These are phyloP conservation scores for Lutraria rhynchaena DNA, from an alignment of 1,140 invertebrate genomes.

Conservation along the genomic window DNA sequence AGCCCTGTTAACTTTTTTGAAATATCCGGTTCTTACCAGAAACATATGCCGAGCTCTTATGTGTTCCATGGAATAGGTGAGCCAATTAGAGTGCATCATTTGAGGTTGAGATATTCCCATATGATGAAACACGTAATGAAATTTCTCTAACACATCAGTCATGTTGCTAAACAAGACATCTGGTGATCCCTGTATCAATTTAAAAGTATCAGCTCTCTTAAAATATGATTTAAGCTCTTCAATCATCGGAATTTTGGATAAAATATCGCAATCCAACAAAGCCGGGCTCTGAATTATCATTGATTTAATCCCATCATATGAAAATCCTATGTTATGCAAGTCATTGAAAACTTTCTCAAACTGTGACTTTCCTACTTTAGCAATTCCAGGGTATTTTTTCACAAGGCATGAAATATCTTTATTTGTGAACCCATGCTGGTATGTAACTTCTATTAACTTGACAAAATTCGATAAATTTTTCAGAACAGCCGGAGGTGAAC, in stretches of 20 bases:
- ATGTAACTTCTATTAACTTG: not conserved
- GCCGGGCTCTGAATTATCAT: slow-evolving; percentile 10
- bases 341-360: not conserved
- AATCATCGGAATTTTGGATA: not conserved
- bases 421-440: slow-evolving; percentile 9
- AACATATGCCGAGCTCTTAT: slow-evolving; percentile 73
- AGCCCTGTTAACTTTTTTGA: slow-evolving; percentile 64
- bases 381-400: not conserved
- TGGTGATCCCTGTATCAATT: slow-evolving; percentile 61
- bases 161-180: slow-evolving; percentile 67
- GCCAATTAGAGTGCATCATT: slow-evolving; percentile 70
- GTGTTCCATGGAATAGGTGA: slow-evolving; percentile 70
- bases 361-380: not conserved
- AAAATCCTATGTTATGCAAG: slow-evolving; percentile 21
- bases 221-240: slow-evolving; percentile 61
- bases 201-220: slow-evolving; percentile 59
- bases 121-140: slow-evolving; percentile 71
- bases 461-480: slow-evolving; percentile 19
- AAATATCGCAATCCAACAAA: slow-evolving; percentile 7
- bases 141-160: slow-evolving; percentile 67
- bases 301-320: not conserved
- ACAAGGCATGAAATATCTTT: slow-evolving; percentile 11
- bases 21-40: slow-evolving; percentile 71
- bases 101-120: slow-evolving; percentile 75
- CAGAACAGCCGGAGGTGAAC: not conserved